Conservation (phyloP, 1,140 invertebrate genomes). For the Parasteatoda tepidariorum region DNA sequence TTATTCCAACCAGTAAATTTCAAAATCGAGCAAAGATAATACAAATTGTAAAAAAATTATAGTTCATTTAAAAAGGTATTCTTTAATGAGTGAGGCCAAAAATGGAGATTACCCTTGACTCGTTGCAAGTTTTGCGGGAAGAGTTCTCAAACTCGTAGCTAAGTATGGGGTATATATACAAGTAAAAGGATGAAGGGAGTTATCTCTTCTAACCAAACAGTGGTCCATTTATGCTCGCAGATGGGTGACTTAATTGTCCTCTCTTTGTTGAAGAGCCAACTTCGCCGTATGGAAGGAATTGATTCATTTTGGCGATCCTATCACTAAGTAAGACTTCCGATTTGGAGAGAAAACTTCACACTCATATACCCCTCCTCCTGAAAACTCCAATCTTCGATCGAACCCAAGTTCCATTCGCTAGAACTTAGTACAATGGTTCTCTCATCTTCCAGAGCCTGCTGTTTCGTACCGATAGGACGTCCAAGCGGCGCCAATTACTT, state of each 20-base stretch:
- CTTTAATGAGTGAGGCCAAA: too few relatives aligned
- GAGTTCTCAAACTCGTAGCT: slow-evolving; percentile 9
- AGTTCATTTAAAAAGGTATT: too few relatives aligned
- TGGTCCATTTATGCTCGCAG: slow-evolving; percentile 60
- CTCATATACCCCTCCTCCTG: not conserved
- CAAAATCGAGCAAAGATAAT: too few relatives aligned
- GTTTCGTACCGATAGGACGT: slow-evolving; percentile 50
- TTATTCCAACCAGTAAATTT: too few relatives aligned
- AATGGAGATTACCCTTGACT: not conserved
- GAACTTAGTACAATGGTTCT: slow-evolving; percentile 52
- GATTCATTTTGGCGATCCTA: slow-evolving; percentile 58
- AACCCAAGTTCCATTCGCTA: slow-evolving; percentile 16
- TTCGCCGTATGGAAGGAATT: slow-evolving; percentile 45
- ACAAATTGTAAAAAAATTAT: too few relatives aligned
- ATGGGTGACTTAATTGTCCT: slow-evolving; percentile 60
- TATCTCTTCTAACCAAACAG: slow-evolving; percentile 60
- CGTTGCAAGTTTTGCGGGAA: slow-evolving; percentile 13
- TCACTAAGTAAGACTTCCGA: slow-evolving; percentile 57
- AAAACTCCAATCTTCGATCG: slow-evolving; percentile 43
- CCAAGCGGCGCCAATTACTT: slow-evolving; percentile 52
- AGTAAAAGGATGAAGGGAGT: slow-evolving; percentile 44
- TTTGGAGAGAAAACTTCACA: slow-evolving; percentile 17
- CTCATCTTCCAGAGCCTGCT: slow-evolving; percentile 28
- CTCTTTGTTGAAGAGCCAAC: slow-evolving; percentile 49
- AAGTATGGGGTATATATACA: slow-evolving; percentile 10